Evolutionary conservation across 2,888 invertebrate species (phyloP).

Genomic region (Strigamia crassipes): DNA sequence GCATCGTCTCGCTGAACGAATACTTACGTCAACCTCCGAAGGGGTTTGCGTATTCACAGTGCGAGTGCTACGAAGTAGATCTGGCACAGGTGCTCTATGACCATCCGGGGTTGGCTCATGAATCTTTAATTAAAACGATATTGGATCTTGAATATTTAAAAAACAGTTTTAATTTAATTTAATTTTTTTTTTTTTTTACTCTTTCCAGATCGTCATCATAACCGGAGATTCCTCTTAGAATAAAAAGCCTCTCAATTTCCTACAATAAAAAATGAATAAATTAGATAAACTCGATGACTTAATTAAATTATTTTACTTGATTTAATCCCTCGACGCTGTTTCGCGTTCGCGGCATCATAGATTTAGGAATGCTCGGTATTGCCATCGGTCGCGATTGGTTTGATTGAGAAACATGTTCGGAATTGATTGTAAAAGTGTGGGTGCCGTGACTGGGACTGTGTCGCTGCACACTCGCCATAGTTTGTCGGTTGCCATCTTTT

Average conservation of each 20-base stretch:
- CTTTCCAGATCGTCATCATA: constrained; percentile 66
- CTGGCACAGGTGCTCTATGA: constrained; percentile 80
- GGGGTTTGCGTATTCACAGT: constrained; percentile 87
- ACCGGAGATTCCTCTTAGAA: constrained; percentile 64
- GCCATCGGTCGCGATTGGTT: constrained; percentile 63
- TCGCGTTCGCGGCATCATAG: constrained; percentile 70
- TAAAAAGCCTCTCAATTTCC: constrained; percentile 75
- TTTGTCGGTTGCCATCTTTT: constrained; percentile 29
- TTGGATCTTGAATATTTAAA: constrained; percentile 29
- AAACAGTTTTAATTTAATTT: neutral
- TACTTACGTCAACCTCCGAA: constrained; percentile 58
- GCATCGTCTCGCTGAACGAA: constrained; percentile 53
- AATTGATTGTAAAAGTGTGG: constrained; percentile 60
- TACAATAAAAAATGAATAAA: constrained; percentile 51
- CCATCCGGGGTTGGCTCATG: constrained; percentile 79
- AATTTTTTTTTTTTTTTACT: constrained; percentile 58
- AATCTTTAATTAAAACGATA: constrained; percentile 53
- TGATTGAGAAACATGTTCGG: constrained; percentile 54
- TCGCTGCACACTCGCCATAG: constrained; percentile 51
- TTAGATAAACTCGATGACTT: neutral
- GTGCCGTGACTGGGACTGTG: constrained; percentile 65
- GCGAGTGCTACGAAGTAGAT: constrained; percentile 70
- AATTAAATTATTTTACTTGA: constrained; percentile 63
- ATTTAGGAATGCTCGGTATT: constrained; percentile 65
- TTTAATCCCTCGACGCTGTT: constrained; percentile 85